These are phyloP conservation scores for Varanus salvator DNA, from an alignment of 2,113 vertebrate species.

Conservation along the genomic window DNA sequence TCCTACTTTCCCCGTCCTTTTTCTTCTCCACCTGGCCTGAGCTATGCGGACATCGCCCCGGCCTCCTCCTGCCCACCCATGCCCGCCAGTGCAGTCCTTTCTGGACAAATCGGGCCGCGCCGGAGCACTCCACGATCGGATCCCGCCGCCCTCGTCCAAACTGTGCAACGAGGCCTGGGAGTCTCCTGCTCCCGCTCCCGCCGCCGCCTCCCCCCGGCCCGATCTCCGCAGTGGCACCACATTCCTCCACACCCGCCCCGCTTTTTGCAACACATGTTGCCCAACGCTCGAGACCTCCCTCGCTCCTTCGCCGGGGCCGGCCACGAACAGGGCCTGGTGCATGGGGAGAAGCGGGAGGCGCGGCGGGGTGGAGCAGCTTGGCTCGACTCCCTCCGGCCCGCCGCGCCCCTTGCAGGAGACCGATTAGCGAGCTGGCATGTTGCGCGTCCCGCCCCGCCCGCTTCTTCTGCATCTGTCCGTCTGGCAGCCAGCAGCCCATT, in stretches of 20 bases:
- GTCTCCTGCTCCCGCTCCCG: background rate
- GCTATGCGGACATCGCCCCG: background rate
- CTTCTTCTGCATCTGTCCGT: background rate
- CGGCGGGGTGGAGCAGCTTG: no score
- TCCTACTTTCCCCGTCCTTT: background rate
- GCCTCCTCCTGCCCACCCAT: background rate
- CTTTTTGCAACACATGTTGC: background rate
- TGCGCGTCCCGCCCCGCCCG: background rate
- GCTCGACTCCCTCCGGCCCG: background rate
- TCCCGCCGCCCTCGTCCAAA: background rate
- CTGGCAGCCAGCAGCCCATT: slow-evolving; percentile 7
- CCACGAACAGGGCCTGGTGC: background rate
- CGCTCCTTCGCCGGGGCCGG: background rate
- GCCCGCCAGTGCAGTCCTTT: background rate
- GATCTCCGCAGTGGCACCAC: background rate
- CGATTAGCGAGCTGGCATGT: background rate
- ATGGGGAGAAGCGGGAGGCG: background rate
- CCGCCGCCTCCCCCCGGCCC: no score
- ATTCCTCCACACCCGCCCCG: background rate
- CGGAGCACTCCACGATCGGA: background rate
- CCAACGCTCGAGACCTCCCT: background rate
- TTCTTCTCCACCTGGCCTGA: background rate
- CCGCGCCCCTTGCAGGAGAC: background rate
- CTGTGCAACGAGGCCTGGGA: background rate
- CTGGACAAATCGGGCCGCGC: background rate